phyloP scores from a whole-genome alignment of 2,113 vertebrate genomes.

The Tetraodon nigroviridis region DNA sequence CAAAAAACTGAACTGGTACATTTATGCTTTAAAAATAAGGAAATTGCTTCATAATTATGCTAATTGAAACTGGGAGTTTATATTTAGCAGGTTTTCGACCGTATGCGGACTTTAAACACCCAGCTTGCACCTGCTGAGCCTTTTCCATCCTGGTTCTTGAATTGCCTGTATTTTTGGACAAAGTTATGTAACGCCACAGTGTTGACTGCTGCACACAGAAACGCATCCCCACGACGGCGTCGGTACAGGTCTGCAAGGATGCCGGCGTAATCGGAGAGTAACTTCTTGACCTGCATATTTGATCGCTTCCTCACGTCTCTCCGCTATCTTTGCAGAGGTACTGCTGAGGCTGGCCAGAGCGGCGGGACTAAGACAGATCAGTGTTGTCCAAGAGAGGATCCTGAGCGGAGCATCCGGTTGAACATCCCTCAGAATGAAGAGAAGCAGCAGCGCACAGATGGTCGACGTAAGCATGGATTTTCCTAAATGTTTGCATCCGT shows the following conservation, averaged over 20 bases:
- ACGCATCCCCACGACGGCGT: not conserved
- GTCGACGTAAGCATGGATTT: conserved; percentile 78
- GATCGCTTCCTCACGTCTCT: not conserved
- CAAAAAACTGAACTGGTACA: no score
- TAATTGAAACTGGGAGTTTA: no score
- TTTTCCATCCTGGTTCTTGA: conserved; percentile 2
- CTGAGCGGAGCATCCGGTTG: conserved; percentile 10
- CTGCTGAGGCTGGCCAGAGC: conserved; percentile 29
- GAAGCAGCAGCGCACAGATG: conserved; percentile 86
- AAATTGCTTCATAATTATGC: no score
- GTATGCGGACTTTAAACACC: not conserved
- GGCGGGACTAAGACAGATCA: conserved; percentile 24
- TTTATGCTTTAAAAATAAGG: no score
- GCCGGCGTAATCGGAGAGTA: no score
- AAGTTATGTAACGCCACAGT: conserved; percentile 4
- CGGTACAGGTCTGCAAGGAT: not conserved
- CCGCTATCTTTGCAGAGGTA: conserved; percentile 38
- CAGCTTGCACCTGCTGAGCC: conserved; percentile 3
- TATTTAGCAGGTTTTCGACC: no score
- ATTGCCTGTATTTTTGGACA: conserved; percentile 9
- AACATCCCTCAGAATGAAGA: conserved; percentile 79
- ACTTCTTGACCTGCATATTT: not conserved
- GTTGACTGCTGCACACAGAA: not conserved
- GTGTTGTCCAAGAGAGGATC: conserved; percentile 18
- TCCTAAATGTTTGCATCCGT: conserved; percentile 8